phyloP scores from a whole-genome alignment of 2,797 vertebrate genomes.

The Percopsis omiscomaycus region DNA sequence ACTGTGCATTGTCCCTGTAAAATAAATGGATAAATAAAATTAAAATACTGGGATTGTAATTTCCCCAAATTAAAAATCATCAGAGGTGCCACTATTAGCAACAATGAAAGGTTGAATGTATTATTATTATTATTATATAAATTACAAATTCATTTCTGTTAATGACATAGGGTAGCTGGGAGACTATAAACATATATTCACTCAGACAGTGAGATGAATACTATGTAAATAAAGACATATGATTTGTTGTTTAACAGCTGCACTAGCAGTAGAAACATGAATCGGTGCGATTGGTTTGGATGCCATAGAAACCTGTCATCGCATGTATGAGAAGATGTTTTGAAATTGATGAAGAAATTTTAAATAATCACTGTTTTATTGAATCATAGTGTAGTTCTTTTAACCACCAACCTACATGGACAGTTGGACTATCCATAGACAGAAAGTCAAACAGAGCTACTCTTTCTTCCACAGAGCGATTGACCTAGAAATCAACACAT shows the following conservation, averaged over 20 bases:
- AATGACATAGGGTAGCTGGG: background rate
- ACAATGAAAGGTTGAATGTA: background rate
- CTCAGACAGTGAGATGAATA: background rate
- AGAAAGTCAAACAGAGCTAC: conserved; percentile 54
- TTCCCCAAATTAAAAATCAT: no score
- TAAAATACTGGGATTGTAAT: no score
- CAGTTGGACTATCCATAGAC: conserved; percentile 6
- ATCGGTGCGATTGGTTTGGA: conserved; percentile 21
- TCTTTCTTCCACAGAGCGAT: conserved; percentile 7
- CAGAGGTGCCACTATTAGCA: no score
- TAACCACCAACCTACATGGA: conserved; percentile 28
- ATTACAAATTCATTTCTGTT: background rate
- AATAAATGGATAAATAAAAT: no score
- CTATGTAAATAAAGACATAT: conserved; percentile 13
- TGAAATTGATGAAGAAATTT: no score
- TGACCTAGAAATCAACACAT: conserved; percentile 42
- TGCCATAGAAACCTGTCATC: background rate
- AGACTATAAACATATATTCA: background rate
- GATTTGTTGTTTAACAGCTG: background rate
- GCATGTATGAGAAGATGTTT: background rate
- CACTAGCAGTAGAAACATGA: conserved; percentile 7
- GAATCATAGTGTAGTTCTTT: background rate
- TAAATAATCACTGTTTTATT: conserved; percentile 8
- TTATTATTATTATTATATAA: background rate
- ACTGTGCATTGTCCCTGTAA: no score